phyloP scores from a whole-genome alignment of 2,797 vertebrate genomes.

The Benthosema pterotum region DNA sequence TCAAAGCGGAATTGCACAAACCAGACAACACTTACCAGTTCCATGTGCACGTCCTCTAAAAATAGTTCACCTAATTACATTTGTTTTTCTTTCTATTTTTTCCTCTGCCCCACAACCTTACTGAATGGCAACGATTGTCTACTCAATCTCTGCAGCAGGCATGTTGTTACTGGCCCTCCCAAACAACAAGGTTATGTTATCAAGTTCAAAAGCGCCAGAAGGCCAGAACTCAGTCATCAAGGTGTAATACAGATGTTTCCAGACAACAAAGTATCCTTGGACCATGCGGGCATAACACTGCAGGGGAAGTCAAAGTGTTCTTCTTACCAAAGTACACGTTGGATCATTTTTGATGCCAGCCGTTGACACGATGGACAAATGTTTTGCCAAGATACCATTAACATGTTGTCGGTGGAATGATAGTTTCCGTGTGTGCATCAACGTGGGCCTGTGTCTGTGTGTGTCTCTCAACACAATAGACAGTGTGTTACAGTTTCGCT shows the following conservation, averaged over 20 bases:
- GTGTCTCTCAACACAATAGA: conserved; percentile 20
- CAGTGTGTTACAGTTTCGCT: conserved; percentile 46
- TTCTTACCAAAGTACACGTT: conserved; percentile 16
- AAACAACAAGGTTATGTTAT: conserved; percentile 19
- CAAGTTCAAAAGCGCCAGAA: conserved; percentile 28
- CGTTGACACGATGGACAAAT: conserved; percentile 46
- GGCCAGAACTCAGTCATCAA: conserved; percentile 32
- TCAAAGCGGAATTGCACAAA: conserved; percentile 41
- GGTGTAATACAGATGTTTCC: conserved; percentile 10
- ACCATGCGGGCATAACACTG: conserved; percentile 12
- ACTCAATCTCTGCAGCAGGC: conserved; percentile 14
- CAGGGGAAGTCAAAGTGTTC: conserved; percentile 24
- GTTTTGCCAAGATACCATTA: conserved; percentile 54
- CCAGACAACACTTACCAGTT: conserved; percentile 35
- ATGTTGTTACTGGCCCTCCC: conserved; percentile 17
- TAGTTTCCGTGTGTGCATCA: conserved; percentile 8
- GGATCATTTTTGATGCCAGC: conserved; percentile 35
- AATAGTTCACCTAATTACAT: conserved; percentile 36
- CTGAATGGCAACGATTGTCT: conserved; percentile 27
- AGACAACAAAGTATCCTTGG: conserved; percentile 12
- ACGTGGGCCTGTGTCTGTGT: conserved; percentile 5
- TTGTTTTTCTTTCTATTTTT: conserved; percentile 21
- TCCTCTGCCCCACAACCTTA: background rate
- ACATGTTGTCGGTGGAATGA: conserved; percentile 24
- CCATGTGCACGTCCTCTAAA: conserved; percentile 39